Evolutionary conservation across 2,797 vertebrate genomes (phyloP).

Genomic region (Platyrinchus mystaceus): DNA sequence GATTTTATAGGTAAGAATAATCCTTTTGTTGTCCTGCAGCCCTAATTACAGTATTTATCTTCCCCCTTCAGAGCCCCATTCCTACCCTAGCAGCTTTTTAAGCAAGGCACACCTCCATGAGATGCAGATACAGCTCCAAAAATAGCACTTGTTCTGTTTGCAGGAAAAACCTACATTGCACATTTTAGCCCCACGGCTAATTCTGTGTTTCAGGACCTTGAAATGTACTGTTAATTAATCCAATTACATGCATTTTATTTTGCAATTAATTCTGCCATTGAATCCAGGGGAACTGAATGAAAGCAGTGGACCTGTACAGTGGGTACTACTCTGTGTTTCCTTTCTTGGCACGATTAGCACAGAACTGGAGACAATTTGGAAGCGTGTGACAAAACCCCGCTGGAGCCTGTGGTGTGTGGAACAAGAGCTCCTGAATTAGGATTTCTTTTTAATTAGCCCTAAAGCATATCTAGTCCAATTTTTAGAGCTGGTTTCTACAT

Average conservation of each 20-base stretch:
- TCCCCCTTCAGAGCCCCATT: not conserved
- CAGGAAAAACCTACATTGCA: not conserved
- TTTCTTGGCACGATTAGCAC: not conserved
- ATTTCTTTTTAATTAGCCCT: not conserved
- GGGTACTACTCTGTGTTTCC: not conserved
- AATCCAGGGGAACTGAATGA: not conserved
- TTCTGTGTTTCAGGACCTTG: not conserved
- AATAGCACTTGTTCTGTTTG: not conserved
- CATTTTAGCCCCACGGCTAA: not conserved
- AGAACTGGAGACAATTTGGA: not conserved
- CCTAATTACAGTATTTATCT: slow-evolving; percentile 21
- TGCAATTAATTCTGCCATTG: not conserved
- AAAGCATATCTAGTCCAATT: rapidly evolving
- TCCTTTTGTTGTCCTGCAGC: slow-evolving; percentile 48
- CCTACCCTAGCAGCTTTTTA: not conserved
- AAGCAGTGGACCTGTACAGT: not conserved
- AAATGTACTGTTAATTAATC: slow-evolving; percentile 28
- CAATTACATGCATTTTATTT: not conserved
- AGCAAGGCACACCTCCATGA: not conserved
- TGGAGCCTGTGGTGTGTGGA: not conserved
- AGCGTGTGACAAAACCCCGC: not conserved
- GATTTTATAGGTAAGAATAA: slow-evolving; percentile 39
- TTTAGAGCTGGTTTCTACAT: not conserved
- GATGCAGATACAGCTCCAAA: not conserved
- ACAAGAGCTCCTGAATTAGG: not conserved